These are phyloP conservation scores for Irena cyanogastra DNA, from an alignment of 2,113 vertebrate genomes.

Conservation along the genomic window DNA sequence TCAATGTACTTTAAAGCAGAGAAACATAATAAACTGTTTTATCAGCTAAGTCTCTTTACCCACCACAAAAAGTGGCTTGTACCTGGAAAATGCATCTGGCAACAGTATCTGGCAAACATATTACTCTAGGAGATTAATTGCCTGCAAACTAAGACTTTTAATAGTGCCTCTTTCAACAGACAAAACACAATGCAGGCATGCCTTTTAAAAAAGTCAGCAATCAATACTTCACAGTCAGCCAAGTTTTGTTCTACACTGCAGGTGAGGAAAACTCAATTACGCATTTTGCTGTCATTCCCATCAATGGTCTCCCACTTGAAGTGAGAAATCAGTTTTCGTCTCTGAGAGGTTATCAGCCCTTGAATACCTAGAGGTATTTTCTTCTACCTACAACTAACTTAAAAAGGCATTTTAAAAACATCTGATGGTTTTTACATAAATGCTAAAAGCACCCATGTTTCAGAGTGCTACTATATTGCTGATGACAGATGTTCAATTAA, in stretches of 20 bases:
- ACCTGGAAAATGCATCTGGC: background rate
- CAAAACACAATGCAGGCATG: background rate
- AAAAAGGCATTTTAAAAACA: background rate
- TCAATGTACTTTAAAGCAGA: conserved; percentile 9
- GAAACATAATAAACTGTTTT: conserved; percentile 57
- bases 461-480: background rate
- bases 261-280: background rate
- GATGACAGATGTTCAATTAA: background rate
- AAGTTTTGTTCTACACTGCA: background rate
- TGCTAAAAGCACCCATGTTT: background rate
- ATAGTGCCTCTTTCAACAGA: conserved; percentile 8
- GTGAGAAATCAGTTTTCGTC: background rate
- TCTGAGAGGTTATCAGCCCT: background rate
- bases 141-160: conserved; percentile 13
- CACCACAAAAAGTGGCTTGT: conserved; percentile 40
- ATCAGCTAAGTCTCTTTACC: conserved; percentile 25
- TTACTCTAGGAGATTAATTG: conserved; percentile 48
- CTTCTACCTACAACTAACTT: background rate
- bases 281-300: background rate
- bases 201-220: background rate
- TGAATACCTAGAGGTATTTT: background rate
- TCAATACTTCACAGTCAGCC: background rate
- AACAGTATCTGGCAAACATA: conserved; percentile 45
- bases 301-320: background rate
- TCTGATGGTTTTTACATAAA: background rate